Base-by-base conservation (phyloP, 2,113 vertebrate genomes). In the Centropristis striata region DNA sequence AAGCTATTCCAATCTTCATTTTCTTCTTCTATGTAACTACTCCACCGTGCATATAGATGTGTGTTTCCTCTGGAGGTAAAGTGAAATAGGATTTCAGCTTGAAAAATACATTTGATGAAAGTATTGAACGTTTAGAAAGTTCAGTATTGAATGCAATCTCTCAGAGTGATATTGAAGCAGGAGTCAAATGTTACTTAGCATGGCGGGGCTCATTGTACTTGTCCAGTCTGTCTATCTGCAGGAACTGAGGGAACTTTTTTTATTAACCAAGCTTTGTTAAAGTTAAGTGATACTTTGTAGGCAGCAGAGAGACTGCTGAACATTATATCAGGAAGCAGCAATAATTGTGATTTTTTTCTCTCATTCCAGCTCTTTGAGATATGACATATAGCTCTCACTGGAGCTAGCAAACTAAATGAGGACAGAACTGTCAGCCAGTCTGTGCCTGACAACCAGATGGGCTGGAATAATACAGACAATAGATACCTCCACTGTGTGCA, bases 381-480 rank as follows among this genome's bases (percentile, higher is more conserved):
- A 66, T 41, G 51, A 83, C 67, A 27, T 39, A 44, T 44, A 46
- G 18, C 53, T 71, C 58, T 78, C 46, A 54, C 10, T 59, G 25
- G 63, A 82, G 49, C 27, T 14, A 25, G 25, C 36, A 47, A 71
- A 69, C 55, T 8, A 75, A 82, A 85, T 50, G 49, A 80, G 78
- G 63, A 80, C 39, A 77, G 57, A 75, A 41, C 70, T 27, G 47
- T 69, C 66, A 42, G 63, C 15, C 59, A 64, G 63, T 20, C 28
- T 20, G 58, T 51, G 73, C 59, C 71, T 84, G 70, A 71, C 21
- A 82, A 72, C 69, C 70, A 82, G 78, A 84, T 60, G 66, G 68
- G 50, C 54, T 81, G 73, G 25, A 80, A 75, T 42, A 73, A 54
- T 60, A 37, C 60, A 75, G 36, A 83, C 72, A 70, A 76, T 44